Percentiles rank a stretch among this genome's conserved stretches.
Evolutionary conservation across 2,113 vertebrate genomes (phyloP).

Genomic region (Microtus richardsoni): DNA sequence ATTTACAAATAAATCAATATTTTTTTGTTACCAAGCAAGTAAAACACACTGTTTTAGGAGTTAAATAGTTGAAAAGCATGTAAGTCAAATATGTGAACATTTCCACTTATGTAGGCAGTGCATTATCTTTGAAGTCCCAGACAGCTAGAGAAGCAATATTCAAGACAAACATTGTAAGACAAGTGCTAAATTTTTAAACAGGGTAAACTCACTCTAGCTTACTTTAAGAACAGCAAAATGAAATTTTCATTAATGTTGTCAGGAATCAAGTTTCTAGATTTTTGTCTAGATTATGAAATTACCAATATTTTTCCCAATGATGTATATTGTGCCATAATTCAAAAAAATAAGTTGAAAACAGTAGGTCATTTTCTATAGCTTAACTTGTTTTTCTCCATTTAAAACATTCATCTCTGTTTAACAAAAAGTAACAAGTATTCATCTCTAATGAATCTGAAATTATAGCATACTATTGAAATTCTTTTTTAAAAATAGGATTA

Average conservation of each 20-base stretch:
- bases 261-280: neutral
- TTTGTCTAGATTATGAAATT: neutral
- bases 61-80: neutral
- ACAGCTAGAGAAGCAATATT: neutral
- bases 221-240: constrained; percentile 7
- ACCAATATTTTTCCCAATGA: neutral
- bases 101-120: neutral
- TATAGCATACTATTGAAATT: neutral
- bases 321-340: neutral
- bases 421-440: neutral
- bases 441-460: neutral
- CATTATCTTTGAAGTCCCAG: neutral
- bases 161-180: neutral
- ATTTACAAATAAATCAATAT: neutral
- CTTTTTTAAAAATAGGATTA: neutral
- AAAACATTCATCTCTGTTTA: neutral
- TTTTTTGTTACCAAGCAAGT: neutral
- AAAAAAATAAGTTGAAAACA: neutral
- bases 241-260: neutral
- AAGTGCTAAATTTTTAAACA: neutral
- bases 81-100: neutral
- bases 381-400: neutral
- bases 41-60: neutral
- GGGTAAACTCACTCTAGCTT: neutral
- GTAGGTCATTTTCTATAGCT: neutral